Percentiles rank a stretch among this genome's conserved stretches.
Evolutionary conservation across 2,113 vertebrate species (phyloP).

Genomic region (Myotis brandtii): DNA sequence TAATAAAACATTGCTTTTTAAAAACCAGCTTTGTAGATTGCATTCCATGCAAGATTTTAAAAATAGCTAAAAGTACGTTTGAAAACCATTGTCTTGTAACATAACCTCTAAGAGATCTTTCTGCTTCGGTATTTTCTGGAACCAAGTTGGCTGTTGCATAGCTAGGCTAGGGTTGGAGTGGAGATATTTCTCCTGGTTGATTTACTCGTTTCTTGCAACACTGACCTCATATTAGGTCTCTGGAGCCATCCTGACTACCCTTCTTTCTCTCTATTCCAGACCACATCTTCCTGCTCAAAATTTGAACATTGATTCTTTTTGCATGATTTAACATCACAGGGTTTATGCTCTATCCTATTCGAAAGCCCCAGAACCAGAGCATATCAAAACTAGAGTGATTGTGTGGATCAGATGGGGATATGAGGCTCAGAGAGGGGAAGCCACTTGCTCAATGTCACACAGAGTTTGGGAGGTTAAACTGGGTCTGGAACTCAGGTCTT

Average conservation of each 20-base stretch:
- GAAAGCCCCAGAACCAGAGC: not conserved
- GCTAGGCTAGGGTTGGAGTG: no score
- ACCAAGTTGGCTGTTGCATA: fast-evolving
- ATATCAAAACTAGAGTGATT: not conserved
- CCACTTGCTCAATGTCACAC: not conserved
- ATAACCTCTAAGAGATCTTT: not conserved
- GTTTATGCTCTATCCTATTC: not conserved
- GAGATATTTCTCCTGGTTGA: not conserved
- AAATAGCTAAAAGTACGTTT: not conserved
- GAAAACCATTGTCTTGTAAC: not conserved
- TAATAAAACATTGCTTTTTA: conserved; percentile 11
- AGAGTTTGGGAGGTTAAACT: not conserved
- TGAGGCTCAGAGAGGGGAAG: not conserved
- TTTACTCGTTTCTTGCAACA: not conserved
- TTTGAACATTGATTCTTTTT: not conserved
- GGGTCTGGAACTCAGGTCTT: not conserved
- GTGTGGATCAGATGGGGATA: not conserved
- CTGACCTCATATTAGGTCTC: not conserved
- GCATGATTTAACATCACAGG: not conserved
- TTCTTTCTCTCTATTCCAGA: not conserved
- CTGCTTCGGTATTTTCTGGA: not conserved
- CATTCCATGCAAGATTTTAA: not conserved
- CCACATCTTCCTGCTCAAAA: not conserved
- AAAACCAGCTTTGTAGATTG: not conserved
- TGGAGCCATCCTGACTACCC: not conserved